Conservation (phyloP, 2,888 invertebrate genomes). For the Mactromeris polynyma region DNA sequence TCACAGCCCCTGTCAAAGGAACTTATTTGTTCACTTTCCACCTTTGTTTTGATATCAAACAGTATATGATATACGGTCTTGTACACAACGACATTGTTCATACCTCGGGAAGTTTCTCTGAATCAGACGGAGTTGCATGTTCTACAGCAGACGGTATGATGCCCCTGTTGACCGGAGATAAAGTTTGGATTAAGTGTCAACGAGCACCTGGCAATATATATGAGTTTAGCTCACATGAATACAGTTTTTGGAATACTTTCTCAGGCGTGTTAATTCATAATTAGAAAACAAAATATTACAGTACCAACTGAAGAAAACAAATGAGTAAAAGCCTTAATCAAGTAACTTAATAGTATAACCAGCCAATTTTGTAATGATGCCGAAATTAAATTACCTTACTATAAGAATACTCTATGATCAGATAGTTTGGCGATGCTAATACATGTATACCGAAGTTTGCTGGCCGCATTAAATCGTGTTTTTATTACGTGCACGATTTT, state of each 20-base stretch:
- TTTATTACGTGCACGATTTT: no score
- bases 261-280: slow-evolving; percentile 11
- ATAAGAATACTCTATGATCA: no score
- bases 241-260: slow-evolving; percentile 9
- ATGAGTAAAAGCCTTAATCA: no score
- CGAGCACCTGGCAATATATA: neutral
- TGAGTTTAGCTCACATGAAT: neutral
- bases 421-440: no score
- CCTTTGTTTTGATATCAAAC: neutral
- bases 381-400: no score
- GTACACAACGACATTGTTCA: neutral
- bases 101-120: neutral
- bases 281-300: no score
- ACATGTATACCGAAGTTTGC: no score
- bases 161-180: neutral
- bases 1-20: slow-evolving; percentile 1
- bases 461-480: no score
- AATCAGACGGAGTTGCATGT: neutral
- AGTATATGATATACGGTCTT: neutral
- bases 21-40: slow-evolving; percentile 15
- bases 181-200: neutral
- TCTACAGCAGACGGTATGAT: neutral
- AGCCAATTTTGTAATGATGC: no score
- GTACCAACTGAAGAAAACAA: no score
- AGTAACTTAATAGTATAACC: no score